These are phyloP conservation scores for Indicator indicator DNA, from an alignment of 2,113 vertebrate genomes.

Conservation along the genomic window DNA sequence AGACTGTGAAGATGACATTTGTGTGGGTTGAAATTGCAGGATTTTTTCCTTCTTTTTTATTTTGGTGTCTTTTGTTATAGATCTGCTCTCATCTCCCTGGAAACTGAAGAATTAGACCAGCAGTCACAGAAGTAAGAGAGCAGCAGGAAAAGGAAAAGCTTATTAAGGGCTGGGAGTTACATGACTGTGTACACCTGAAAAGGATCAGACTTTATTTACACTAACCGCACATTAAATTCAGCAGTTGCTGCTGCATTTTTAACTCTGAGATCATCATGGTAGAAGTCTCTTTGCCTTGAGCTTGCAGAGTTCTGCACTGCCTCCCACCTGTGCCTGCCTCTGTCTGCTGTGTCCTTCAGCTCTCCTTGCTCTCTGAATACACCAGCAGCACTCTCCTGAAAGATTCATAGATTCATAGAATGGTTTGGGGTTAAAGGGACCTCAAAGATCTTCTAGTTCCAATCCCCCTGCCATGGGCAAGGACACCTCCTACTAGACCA, in stretches of 20 bases:
- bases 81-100: conserved; percentile 38
- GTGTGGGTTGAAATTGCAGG: conserved; percentile 29
- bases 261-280: not conserved
- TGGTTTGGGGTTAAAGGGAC: too few relatives aligned
- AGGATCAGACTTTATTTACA: not conserved
- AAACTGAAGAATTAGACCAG: conserved; percentile 18
- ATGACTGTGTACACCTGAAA: not conserved
- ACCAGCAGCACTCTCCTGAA: not conserved
- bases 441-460: too few relatives aligned
- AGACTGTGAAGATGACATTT: not conserved
- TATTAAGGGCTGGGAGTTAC: not conserved
- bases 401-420: too few relatives aligned
- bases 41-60: not conserved
- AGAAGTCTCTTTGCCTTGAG: not conserved
- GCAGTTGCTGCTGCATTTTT: not conserved
- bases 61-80: conserved; percentile 1
- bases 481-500: too few relatives aligned
- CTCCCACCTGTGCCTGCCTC: not conserved
- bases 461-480: too few relatives aligned
- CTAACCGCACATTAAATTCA: not conserved
- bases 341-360: not conserved
- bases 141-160: not conserved
- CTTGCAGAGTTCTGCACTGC: not conserved
- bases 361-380: not conserved
- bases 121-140: not conserved